Conservation (phyloP, 2,888 invertebrate species). For the Dinocampus coccinellae region DNA sequence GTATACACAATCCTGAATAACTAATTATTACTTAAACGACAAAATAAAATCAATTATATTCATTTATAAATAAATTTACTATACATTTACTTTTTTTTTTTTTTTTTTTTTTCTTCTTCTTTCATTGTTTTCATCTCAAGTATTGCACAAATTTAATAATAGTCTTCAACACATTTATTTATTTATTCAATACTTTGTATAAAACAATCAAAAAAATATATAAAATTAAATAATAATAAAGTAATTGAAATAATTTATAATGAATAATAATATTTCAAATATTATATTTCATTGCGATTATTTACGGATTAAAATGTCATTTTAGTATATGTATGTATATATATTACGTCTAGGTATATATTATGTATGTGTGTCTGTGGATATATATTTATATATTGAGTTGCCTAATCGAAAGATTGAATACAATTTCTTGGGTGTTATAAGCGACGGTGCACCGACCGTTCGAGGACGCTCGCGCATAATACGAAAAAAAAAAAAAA, state of each 20-base stretch:
- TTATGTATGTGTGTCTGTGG: background rate
- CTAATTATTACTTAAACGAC: background rate
- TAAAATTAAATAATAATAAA: background rate
- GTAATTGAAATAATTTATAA: too few species aligned
- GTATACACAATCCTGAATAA: constrained; percentile 15
- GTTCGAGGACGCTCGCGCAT: constrained; percentile 64
- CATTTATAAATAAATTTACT: background rate
- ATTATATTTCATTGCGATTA: background rate
- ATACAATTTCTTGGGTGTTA: constrained; percentile 50
- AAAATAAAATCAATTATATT: background rate
- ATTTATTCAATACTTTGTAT: background rate
- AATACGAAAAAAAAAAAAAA: background rate
- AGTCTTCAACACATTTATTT: background rate
- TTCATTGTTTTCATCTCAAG: too few species aligned
- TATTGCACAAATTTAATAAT: background rate
- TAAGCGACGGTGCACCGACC: constrained; percentile 63
- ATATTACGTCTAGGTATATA: too few species aligned
- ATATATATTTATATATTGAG: constrained; percentile 44
- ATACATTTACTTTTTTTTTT: background rate
- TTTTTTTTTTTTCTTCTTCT: too few species aligned
- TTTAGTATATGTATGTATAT: background rate
- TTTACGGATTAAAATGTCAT: background rate
- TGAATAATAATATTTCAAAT: background rate
- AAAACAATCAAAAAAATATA: background rate
- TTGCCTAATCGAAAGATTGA: constrained; percentile 59